Base-by-base conservation (phyloP, 2,888 invertebrate species). In the Cotesia congregata region DNA sequence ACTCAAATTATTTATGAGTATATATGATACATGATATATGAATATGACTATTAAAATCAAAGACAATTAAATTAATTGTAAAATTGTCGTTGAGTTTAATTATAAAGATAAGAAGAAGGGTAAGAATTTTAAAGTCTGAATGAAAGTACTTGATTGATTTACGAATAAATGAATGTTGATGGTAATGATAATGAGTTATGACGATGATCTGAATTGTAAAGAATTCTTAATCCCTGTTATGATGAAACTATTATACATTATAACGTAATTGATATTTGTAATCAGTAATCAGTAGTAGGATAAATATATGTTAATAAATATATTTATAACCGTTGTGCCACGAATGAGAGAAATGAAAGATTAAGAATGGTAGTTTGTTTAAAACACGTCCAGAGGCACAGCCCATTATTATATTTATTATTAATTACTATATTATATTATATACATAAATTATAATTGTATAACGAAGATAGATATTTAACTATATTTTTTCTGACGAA, bases 401-500 rank as follows among this genome's bases (percentile, higher is more conserved):
- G 76, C 75, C 75, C 70, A 75, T 62, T 72, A 68, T 69, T 69
- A 74, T 17, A 68, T 40, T 59, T 69, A 72, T 62, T 50, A 39
- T 60, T 74, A 68, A 76, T 69, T 60, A 67, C 60, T 61, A 71
- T 30, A 30, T 30, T 30, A 30, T 30, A 30, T 30, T 30, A 30
- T 30, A 30, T 30, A 30, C 30, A 72, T 76, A 79, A 77, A 72
- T 68, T 70, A 61, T 64, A 75, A 41, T 69, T 20, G 7, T 62
- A 17, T 20, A 62, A 62, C 62, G 20, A 50, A 69, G 76, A 87
- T 86, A 88, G 86, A 87, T 87, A 85, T 82, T 85, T 84, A 79
- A 83, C 84, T 87, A 88, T 88, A 88, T 88, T 89, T 88, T 88
- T 86, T 84, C 87, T 88, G 83, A 86, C 50, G 50, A 50, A 50